Base-by-base conservation (phyloP, 2,113 vertebrate genomes). In the Gallinago undulata region DNA sequence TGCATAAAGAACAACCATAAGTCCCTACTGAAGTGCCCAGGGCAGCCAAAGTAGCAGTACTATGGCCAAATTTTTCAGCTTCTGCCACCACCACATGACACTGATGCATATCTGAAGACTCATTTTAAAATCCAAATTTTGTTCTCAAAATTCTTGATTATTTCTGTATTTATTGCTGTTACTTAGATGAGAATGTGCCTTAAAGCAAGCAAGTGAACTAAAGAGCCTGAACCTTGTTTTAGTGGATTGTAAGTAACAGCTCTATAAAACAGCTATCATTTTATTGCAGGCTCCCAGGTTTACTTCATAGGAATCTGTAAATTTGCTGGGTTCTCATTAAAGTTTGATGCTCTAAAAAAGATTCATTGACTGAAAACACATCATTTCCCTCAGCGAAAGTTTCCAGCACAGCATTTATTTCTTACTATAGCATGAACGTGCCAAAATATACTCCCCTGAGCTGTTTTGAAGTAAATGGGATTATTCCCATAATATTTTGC, bases 291-390 rank as follows among this genome's bases (percentile, higher is more conserved):
- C 43, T 88, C 85, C 85, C 56, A 95, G 30, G 43, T 79, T 83
- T 91, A 69, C 41, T 81, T 86, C 19, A 25, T 59, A 70, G 74
- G 56, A 80, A 92, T 59, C 67, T 66, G 45, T 70, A 55, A 70
- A 70, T 55, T 70, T 90, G 33, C 64, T 86, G 35, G 51, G 30
- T 86, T 81, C 39, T 48, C 57, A 95, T 87, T 82, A 68, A 82
- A 91, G 47, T 83, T 80, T 86, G 78, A 79, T 84, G 56, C 27
- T 86, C 60, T 81, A 60, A 80, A 93, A 93, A 89, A 86, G 60
- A 74, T 68, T 22, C 35, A 86, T 13, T 77, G 63, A 67, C 64
- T 75, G n/a, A 93, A 92, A 63, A 85, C 23, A 80, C 33, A 55
- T 55, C 1, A 70, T 78, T 77, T 94, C 43, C 59, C 51, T 72